These are phyloP conservation scores for Caerostris extrusa DNA, from an alignment of 1,140 invertebrate species.

Conservation along the genomic window DNA sequence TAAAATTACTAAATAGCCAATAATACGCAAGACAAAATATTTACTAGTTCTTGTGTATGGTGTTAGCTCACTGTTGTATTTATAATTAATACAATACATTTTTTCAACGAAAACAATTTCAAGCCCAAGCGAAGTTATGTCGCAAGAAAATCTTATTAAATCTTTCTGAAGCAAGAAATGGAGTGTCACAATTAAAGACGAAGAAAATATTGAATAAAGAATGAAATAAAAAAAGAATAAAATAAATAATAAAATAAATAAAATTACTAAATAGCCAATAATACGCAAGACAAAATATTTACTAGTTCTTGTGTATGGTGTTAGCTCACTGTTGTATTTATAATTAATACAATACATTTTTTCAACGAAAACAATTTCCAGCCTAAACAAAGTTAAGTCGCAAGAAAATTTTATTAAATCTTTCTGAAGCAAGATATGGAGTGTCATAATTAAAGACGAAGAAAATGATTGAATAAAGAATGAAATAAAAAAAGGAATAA, in stretches of 20 bases:
- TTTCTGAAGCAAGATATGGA: not conserved
- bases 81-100: not conserved
- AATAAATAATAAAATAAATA: too few species aligned
- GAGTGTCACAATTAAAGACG: slow-evolving; percentile 38
- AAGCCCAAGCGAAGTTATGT: not conserved
- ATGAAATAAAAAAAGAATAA: not conserved
- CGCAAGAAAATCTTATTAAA: slow-evolving; percentile 14
- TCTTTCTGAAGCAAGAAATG: not conserved
- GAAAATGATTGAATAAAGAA: not conserved
- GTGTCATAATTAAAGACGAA: slow-evolving; percentile 32
- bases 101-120: not conserved
- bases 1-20: too few species aligned
- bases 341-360: not conserved
- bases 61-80: too few species aligned
- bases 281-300: too few species aligned
- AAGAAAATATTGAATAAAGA: not conserved
- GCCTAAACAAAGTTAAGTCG: not conserved
- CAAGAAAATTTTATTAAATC: slow-evolving; percentile 16
- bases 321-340: too few species aligned
- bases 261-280: too few species aligned
- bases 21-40: too few species aligned
- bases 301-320: too few species aligned
- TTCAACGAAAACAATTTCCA: not conserved
- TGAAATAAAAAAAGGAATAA: not conserved
- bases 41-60: too few species aligned